phyloP scores from a whole-genome alignment of 2,888 invertebrate genomes.

The Pristionchus fissidentatus region DNA sequence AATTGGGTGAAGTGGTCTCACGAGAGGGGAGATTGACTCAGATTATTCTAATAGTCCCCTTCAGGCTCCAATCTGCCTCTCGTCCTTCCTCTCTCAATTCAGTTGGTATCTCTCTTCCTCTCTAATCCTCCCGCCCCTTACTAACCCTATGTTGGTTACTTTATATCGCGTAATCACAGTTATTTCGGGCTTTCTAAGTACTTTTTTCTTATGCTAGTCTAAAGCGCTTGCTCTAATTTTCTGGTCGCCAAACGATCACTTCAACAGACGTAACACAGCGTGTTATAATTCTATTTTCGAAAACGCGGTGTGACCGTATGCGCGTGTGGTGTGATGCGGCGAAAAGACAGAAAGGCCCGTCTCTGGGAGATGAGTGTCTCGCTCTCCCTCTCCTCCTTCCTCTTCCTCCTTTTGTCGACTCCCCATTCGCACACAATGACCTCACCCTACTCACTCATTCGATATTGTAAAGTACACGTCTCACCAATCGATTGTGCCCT shows the following conservation, averaged over 20 bases:
- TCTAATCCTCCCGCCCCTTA: too few relatives aligned
- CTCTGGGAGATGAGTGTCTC: neutral
- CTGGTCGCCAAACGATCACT: too few relatives aligned
- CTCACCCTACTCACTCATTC: slow-evolving; percentile 29
- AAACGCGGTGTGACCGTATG: neutral
- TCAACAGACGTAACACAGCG: too few relatives aligned
- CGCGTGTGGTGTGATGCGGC: neutral
- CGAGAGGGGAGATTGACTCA: neutral
- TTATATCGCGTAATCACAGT: neutral
- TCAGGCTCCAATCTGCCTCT: neutral
- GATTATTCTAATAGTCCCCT: neutral
- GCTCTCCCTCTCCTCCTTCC: slow-evolving; percentile 9
- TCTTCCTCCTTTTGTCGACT: neutral
- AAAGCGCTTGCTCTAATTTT: too few relatives aligned
- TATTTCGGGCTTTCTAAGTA: neutral
- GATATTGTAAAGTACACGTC: slow-evolving; percentile 31
- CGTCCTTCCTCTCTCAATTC: slow-evolving; percentile 1
- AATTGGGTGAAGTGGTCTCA: too few relatives aligned
- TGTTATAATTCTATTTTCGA: neutral
- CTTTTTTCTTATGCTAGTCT: too few relatives aligned
- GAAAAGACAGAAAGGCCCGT: slow-evolving; percentile 2
- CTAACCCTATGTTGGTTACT: too few relatives aligned
- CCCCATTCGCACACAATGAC: slow-evolving; percentile 20
- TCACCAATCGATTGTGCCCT: neutral
- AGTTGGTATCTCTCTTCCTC: neutral